These are phyloP conservation scores for Galerucella nymphaeae DNA, from an alignment of 2,888 invertebrate genomes.

Conservation along the genomic window DNA sequence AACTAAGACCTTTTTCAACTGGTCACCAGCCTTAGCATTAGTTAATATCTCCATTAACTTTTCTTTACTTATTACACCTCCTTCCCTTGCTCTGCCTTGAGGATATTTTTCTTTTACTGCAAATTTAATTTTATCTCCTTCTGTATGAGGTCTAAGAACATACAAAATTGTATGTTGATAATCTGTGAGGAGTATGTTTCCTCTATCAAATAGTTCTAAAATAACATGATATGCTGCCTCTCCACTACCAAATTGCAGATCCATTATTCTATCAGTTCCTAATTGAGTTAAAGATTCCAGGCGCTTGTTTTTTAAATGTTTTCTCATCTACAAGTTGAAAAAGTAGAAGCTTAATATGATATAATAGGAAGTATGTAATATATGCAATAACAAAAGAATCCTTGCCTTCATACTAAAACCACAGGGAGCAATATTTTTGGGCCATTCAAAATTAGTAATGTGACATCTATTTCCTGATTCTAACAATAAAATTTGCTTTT, in stretches of 20 bases:
- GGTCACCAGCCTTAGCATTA: slow-evolving; percentile 78
- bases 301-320: slow-evolving; percentile 96
- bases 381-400: slow-evolving; percentile 6
- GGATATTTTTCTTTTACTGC: slow-evolving; percentile 95
- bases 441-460: slow-evolving; percentile 97
- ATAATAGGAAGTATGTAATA: too few species aligned
- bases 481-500: slow-evolving; percentile 87
- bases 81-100: slow-evolving; percentile 77
- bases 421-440: slow-evolving; percentile 94
- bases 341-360: neutral
- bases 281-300: slow-evolving; percentile 87
- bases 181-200: slow-evolving; percentile 96
- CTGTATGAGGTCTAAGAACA: slow-evolving; percentile 90
- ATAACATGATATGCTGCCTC: slow-evolving; percentile 96
- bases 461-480: slow-evolving; percentile 97
- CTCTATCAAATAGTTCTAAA: slow-evolving; percentile 93
- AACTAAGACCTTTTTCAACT: slow-evolving; percentile 83
- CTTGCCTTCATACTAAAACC: slow-evolving; percentile 97
- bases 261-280: slow-evolving; percentile 93
- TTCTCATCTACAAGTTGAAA: slow-evolving; percentile 77
- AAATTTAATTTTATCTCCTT: slow-evolving; percentile 91
- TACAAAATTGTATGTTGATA: slow-evolving; percentile 89
- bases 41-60: slow-evolving; percentile 71
- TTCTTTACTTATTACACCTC: slow-evolving; percentile 68
- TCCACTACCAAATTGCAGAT: slow-evolving; percentile 93